Evolutionary conservation across 1,140 invertebrate species (phyloP), one percentile per base, ranked within the genome.

Genomic region (Maconellicoccus hirsutus): DNA sequence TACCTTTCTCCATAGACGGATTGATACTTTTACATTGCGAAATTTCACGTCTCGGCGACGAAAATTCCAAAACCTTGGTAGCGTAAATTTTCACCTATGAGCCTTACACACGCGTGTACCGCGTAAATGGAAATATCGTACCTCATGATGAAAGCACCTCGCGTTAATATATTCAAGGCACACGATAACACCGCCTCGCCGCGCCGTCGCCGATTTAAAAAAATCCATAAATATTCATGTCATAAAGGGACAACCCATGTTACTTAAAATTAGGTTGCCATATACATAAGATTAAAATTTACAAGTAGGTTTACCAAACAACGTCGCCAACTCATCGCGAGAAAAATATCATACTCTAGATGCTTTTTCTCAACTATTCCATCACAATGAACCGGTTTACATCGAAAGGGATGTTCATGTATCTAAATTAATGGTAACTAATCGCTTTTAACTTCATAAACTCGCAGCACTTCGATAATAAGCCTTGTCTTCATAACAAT

Each of bases 121-220:
- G 14, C 33, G 3, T 3, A 52, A 14, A 52, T 52, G 10, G 42
- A 52, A 52, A 52, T 52, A n/a, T n/a, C n/a, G n/a, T n/a, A 2
- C n/a, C 6, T 16, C 29, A 52, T 52, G 10, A 52, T 52, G n/a
- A 14, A 19, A 52, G 42, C 42, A 52, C 42, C 29, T 33, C 29
- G 42, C n/a, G 42, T 52, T 52, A 52, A 52, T 52, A 19, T 52
- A 52, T 52, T 52, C 42, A 52, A 52, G 42, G 42, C 42, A 52
- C 42, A 52, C 42, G 42, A 52, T 52, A 52, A 52, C 42, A 38
- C 33, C 33, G 6, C 6, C 33, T 38, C 33, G 6, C 14, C 16
- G 16, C 42, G n/a, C 42, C 42, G 29, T 33, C 29, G 29, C 12
- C 29, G 29, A 12, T 33, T 12, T 3, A 3, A 12, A 33, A 33